Conservation (phyloP, 2,113 vertebrate species). For the Onychostoma macrolepis region DNA sequence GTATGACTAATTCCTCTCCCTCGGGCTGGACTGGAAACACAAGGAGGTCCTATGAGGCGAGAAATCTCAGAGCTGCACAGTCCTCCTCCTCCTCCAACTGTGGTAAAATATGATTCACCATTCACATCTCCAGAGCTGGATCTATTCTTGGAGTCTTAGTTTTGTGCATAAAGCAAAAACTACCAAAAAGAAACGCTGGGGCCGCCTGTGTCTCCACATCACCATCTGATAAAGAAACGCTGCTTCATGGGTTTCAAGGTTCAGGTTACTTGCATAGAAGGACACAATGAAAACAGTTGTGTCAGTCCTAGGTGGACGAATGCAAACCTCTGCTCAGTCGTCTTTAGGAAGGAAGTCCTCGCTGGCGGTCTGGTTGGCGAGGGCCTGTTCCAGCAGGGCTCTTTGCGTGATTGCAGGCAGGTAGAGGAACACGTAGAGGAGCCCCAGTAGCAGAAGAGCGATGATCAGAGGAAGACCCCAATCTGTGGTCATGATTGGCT, state of each 20-base stretch:
- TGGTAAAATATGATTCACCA: conserved; percentile 28
- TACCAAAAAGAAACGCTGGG: neutral
- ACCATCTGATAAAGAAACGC: neutral
- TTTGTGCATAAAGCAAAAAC: neutral
- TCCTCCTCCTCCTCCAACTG: conserved; percentile 17
- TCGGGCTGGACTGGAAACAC: conserved; percentile 14
- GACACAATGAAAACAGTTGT: neutral
- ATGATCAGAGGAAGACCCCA: conserved; percentile 77
- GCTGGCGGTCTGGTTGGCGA: conserved; percentile 63
- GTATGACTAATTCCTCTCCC: conserved; percentile 37
- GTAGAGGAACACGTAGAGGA: conserved; percentile 78
- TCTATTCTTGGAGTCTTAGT: conserved; percentile 9
- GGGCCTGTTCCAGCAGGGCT: conserved; percentile 68
- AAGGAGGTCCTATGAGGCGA: conserved; percentile 9
- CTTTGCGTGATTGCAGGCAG: conserved; percentile 71
- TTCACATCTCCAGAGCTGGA: conserved; percentile 1
- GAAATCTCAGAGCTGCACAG: conserved; percentile 21
- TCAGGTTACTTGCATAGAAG: neutral
- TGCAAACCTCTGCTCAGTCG: conserved; percentile 24
- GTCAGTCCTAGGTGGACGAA: neutral
- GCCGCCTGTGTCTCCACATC: neutral
- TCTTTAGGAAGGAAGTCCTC: conserved; percentile 18
- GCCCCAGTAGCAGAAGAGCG: conserved; percentile 73
- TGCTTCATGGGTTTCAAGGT: neutral
- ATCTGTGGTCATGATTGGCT: conserved; percentile 75